A percentile compares a stretch with the other conserved stretches of the same genome.
These are phyloP conservation scores for Acipenser transmontanus DNA, from an alignment of 2,797 vertebrate genomes.

Conservation along the genomic window DNA sequence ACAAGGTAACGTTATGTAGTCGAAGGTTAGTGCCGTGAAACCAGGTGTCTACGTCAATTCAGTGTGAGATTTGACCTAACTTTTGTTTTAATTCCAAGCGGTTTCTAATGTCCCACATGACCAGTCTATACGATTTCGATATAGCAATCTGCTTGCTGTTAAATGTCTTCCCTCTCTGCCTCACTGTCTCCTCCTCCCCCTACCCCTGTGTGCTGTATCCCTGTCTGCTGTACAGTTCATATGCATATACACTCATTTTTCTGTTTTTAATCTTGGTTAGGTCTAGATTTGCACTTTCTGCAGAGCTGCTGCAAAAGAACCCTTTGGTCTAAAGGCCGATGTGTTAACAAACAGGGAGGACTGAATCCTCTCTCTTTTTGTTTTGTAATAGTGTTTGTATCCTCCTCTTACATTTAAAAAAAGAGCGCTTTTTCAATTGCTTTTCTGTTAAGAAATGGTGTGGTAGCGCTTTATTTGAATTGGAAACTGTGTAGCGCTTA, in stretches of 20 bases:
- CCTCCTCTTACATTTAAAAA: slow-evolving; percentile 17
- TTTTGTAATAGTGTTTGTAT: slow-evolving; percentile 29
- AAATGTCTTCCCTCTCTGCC: not conserved
- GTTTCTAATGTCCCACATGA: slow-evolving; percentile 57
- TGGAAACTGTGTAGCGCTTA: too few species aligned
- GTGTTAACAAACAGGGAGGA: slow-evolving; percentile 33
- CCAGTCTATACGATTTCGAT: slow-evolving; percentile 60
- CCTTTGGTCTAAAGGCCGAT: slow-evolving; percentile 36
- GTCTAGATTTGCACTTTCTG: slow-evolving; percentile 67
- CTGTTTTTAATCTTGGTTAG: slow-evolving; percentile 52
- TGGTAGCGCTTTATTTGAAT: too few species aligned
- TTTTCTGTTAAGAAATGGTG: too few species aligned
- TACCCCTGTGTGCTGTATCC: slow-evolving; percentile 29
- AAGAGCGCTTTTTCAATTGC: too few species aligned
- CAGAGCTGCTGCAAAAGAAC: slow-evolving; percentile 32
- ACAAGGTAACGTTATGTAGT: too few species aligned
- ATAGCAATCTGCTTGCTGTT: slow-evolving; percentile 45
- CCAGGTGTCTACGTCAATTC: not conserved
- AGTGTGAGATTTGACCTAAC: not conserved
- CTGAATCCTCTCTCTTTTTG: slow-evolving; percentile 41
- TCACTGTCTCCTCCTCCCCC: slow-evolving; percentile 6
- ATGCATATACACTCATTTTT: slow-evolving; percentile 33
- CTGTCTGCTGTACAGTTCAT: slow-evolving; percentile 63
- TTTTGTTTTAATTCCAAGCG: not conserved
- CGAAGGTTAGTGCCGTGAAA: too few species aligned